A percentile compares a stretch with the other conserved stretches of the same genome.
These are phyloP conservation scores for Agrilus planipennis DNA, from an alignment of 1,140 invertebrate genomes.

Conservation along the genomic window DNA sequence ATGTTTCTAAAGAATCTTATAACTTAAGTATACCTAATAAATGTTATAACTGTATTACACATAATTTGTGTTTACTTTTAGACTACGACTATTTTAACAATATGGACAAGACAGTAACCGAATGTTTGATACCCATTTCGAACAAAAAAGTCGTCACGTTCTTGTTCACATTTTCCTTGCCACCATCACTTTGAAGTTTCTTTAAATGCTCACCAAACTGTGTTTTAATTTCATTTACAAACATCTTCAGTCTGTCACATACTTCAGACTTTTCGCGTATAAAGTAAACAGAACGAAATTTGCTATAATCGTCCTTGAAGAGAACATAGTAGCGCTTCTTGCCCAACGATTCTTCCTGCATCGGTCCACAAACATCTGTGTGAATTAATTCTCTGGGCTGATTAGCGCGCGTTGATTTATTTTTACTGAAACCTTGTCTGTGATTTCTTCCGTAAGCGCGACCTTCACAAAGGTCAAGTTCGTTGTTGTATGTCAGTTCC, in stretches of 20 bases:
- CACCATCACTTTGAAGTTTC: slow-evolving; percentile 4
- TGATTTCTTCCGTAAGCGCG: slow-evolving; percentile 33
- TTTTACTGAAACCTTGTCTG: slow-evolving; percentile 21
- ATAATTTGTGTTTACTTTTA: too few relatives aligned
- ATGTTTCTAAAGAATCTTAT: too few relatives aligned
- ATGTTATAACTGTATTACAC: too few relatives aligned
- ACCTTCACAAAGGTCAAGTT: slow-evolving; percentile 28
- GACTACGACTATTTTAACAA: too few relatives aligned
- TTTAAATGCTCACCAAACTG: slow-evolving; percentile 6
- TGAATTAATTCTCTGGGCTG: slow-evolving; percentile 39
- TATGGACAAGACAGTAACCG: too few relatives aligned
- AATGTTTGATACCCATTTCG: slow-evolving; percentile 10
- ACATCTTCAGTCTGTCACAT: slow-evolving; percentile 1
- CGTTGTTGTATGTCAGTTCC: slow-evolving; percentile 11
- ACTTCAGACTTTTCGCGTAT: slow-evolving; percentile 5
- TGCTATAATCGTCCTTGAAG: slow-evolving; percentile 31
- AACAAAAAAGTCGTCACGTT: slow-evolving; percentile 3
- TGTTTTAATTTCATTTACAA: not conserved
- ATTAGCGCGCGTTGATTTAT: slow-evolving; percentile 16
- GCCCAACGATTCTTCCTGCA: slow-evolving; percentile 9
- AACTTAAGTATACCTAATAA: too few relatives aligned
- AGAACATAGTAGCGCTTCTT: slow-evolving; percentile 21
- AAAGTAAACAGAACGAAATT: slow-evolving; percentile 18
- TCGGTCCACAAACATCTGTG: slow-evolving; percentile 17
- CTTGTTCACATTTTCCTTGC: slow-evolving; percentile 4